Base-by-base conservation (phyloP, 2,113 vertebrate genomes). In the Pollachius pollachius region DNA sequence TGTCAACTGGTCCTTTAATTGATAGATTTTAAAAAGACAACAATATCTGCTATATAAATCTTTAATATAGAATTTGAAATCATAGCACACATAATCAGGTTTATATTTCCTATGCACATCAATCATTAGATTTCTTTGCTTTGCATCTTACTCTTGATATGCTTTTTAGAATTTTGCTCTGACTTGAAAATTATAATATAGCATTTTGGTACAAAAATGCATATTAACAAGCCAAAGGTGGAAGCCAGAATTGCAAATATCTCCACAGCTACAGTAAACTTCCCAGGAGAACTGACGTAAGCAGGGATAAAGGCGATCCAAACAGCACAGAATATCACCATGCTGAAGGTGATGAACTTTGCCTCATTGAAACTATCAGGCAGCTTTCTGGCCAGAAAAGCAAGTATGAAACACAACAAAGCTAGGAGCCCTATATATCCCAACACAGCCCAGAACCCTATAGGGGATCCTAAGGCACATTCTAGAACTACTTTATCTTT, bases 261-360 rank as follows among this genome's bases (percentile, higher is more conserved):
- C 64, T 89, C 88, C 17, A 89, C 88, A 64, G 88, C 86, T 1
- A 88, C 88, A 19, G 84, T 87, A 48, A 85, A 87, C 72, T 89
- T 89, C 7, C 88, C 86, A 57, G 88, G 88, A 21, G 84, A 86
- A 69, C 88, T 88, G 65, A 89, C 80, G 69, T 88, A 89, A 0
- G 84, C 88, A 9, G 88, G 86, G 37, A 89, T 87, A n/a, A 87
- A 89, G 0, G 81, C 67, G 69, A 87, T 85, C 88, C 88, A 88
- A 8, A 89, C 86, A 4, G 83, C 84, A 75, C 88, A 89, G 78
- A 89, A 89, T 72, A 87, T 89, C 48, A 89, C 3, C 85, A 89
- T 88, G 78, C 86, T 89, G 65, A 88, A 89, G 4, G 86, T 87
- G 68, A 89, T 87, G 1, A 87, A 64, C 57, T 88, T 89, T 4